Percentiles rank a stretch among this genome's conserved stretches.
phyloP scores from a whole-genome alignment of 2,888 invertebrate genomes.

The Caenorhabditis sulstoni region DNA sequence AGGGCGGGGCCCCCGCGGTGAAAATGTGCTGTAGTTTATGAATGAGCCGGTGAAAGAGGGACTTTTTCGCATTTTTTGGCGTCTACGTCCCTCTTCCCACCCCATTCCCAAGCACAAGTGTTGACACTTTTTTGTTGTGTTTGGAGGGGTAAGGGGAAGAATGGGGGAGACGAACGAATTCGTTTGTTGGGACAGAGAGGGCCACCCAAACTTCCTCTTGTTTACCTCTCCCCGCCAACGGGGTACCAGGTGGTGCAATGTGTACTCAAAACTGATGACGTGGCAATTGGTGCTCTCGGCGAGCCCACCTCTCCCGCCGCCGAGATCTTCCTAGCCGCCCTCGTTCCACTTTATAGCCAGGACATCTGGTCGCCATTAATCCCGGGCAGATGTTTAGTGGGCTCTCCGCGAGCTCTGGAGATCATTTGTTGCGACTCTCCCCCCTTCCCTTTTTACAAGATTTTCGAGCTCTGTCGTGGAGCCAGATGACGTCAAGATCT shows the following conservation, averaged over 20 bases:
- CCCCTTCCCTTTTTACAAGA: too few species aligned
- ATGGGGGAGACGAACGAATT: slow-evolving; percentile 12
- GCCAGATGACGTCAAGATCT: neutral
- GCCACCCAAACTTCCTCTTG: slow-evolving; percentile 5
- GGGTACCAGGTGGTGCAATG: slow-evolving; percentile 37
- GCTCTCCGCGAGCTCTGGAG: neutral
- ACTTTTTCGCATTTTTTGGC: too few species aligned
- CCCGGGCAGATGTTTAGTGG: too few species aligned
- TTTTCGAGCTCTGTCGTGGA: neutral
- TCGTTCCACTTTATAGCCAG: too few species aligned
- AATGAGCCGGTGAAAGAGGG: too few species aligned
- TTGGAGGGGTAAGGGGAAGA: slow-evolving; percentile 12
- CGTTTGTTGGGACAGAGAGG: slow-evolving; percentile 18
- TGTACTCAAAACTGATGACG: slow-evolving; percentile 7
- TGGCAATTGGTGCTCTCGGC: neutral
- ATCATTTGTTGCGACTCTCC: neutral
- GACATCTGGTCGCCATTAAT: neutral
- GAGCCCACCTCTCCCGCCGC: neutral
- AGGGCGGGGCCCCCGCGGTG: too few species aligned
- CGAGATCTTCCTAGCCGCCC: too few species aligned
- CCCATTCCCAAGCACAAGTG: slow-evolving; percentile 2
- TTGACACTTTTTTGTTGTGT: slow-evolving; percentile 22
- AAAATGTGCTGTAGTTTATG: too few species aligned
- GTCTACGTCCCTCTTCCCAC: neutral
- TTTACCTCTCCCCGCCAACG: slow-evolving; percentile 8